phyloP scores from a whole-genome alignment of 2,888 invertebrate genomes.

The Hirtodrosophila duncani region DNA sequence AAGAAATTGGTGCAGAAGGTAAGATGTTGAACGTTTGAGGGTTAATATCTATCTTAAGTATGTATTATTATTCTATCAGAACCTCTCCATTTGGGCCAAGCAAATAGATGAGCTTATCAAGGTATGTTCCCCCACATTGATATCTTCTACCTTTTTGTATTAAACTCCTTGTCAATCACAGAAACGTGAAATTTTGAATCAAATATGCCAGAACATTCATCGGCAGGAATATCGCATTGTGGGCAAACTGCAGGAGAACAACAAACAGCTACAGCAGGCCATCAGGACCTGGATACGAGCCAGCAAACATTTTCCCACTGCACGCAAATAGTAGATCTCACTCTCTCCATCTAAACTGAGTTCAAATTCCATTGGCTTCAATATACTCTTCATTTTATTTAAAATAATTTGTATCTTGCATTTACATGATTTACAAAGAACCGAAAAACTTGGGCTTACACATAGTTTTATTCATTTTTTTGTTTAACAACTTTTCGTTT shows the following conservation, averaged over 20 bases:
- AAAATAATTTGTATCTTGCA: conserved; percentile 62
- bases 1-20: too few species aligned
- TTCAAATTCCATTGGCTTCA: background rate
- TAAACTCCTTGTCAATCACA: background rate
- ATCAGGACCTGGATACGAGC: background rate
- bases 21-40: too few species aligned
- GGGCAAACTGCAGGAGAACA: conserved; percentile 8
- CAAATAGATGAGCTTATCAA: conserved; percentile 18
- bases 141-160: background rate
- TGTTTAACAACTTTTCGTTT: too few species aligned
- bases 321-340: background rate
- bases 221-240: conserved; percentile 24
- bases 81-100: too few species aligned
- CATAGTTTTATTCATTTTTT: too few species aligned
- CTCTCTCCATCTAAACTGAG: background rate
- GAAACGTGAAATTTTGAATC: conserved; percentile 24
- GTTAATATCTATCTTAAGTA: too few species aligned
- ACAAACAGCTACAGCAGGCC: conserved; percentile 4
- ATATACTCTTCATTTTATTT: conserved; percentile 45
- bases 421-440: conserved; percentile 51
- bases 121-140: conserved; percentile 11
- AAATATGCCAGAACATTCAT: conserved; percentile 22
- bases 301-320: background rate
- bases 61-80: too few species aligned
- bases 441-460: too few species aligned